Conservation (phyloP, 2,113 vertebrate genomes). For the Lophius piscatorius region DNA sequence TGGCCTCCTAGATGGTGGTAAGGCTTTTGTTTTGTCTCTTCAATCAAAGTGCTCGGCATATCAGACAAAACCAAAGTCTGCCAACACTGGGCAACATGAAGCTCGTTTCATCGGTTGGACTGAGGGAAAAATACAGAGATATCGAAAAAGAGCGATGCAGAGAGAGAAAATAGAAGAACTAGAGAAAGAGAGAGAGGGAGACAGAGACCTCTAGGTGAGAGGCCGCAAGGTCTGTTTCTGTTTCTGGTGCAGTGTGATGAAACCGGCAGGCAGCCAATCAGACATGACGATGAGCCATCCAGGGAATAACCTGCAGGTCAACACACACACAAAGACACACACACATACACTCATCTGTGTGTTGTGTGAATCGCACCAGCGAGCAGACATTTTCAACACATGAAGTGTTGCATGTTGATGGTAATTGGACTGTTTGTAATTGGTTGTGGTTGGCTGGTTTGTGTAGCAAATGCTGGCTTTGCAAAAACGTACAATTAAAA, state of each 20-base stretch:
- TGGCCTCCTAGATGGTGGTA: slow-evolving; percentile 61
- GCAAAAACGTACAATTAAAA: slow-evolving; percentile 72
- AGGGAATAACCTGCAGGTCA: slow-evolving; percentile 71
- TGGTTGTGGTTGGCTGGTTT: slow-evolving; percentile 65
- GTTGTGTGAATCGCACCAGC: slow-evolving; percentile 39
- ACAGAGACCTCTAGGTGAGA: slow-evolving; percentile 64
- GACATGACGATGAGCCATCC: slow-evolving; percentile 61
- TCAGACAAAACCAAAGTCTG: slow-evolving; percentile 66
- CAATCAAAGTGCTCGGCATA: slow-evolving; percentile 64
- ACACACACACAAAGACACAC: slow-evolving; percentile 25
- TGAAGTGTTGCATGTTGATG: slow-evolving; percentile 68
- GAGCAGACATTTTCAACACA: slow-evolving; percentile 57
- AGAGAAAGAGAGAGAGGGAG: slow-evolving; percentile 24
- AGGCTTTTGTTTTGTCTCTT: slow-evolving; percentile 69
- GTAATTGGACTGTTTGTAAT: slow-evolving; percentile 75
- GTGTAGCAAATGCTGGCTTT: slow-evolving; percentile 67
- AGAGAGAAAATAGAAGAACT: no score
- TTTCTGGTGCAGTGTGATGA: slow-evolving; percentile 75
- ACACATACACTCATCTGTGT: slow-evolving; percentile 16
- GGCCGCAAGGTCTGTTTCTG: slow-evolving; percentile 71
- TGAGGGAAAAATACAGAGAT: slow-evolving; percentile 25
- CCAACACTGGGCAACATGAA: slow-evolving; percentile 46
- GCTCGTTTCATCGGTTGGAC: slow-evolving; percentile 42
- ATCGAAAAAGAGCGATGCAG: slow-evolving; percentile 20
- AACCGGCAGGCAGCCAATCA: slow-evolving; percentile 74